phyloP scores from a whole-genome alignment of 2,888 invertebrate species.

The Notodonta dromedarius region DNA sequence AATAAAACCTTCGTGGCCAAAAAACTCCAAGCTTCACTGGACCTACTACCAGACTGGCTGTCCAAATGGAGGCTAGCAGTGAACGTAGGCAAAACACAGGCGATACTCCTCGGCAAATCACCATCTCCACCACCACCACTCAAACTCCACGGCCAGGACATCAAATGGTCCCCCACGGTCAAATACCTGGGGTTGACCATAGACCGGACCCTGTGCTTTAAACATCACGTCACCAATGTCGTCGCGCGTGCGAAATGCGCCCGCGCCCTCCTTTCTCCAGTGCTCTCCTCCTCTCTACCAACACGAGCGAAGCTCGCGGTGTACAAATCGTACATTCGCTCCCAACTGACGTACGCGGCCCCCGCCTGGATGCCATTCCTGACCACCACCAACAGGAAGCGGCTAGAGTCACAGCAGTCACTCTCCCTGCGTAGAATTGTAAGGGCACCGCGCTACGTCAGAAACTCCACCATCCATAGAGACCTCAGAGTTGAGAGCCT shows the following conservation, averaged over 20 bases:
- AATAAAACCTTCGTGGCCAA: too few relatives aligned
- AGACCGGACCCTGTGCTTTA: too few relatives aligned
- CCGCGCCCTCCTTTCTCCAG: not conserved
- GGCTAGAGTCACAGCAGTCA: too few relatives aligned
- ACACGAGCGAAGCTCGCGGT: too few relatives aligned
- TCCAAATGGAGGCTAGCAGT: too few relatives aligned
- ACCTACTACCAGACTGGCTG: too few relatives aligned
- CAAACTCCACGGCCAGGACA: constrained; percentile 8
- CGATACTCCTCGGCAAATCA: too few relatives aligned
- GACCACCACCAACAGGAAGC: too few relatives aligned
- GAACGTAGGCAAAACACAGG: too few relatives aligned
- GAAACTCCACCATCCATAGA: constrained; percentile 7
- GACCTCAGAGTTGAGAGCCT: constrained; percentile 11
- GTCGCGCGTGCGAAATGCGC: constrained; percentile 12
- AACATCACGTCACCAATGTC: constrained; percentile 14
- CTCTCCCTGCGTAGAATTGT: too few relatives aligned
- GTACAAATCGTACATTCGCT: not conserved
- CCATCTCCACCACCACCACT: not conserved
- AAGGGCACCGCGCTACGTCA: constrained; percentile 5
- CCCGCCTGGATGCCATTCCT: constrained; percentile 6
- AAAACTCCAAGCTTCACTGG: too few relatives aligned
- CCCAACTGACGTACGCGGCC: constrained; percentile 24
- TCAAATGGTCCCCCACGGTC: constrained; percentile 14
- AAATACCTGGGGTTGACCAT: constrained; percentile 25
- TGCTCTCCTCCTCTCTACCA: too few relatives aligned